Percentiles rank a stretch among this genome's conserved stretches.
Evolutionary conservation across 2,888 invertebrate genomes (phyloP).

Genomic region (Pterostichus madidus): DNA sequence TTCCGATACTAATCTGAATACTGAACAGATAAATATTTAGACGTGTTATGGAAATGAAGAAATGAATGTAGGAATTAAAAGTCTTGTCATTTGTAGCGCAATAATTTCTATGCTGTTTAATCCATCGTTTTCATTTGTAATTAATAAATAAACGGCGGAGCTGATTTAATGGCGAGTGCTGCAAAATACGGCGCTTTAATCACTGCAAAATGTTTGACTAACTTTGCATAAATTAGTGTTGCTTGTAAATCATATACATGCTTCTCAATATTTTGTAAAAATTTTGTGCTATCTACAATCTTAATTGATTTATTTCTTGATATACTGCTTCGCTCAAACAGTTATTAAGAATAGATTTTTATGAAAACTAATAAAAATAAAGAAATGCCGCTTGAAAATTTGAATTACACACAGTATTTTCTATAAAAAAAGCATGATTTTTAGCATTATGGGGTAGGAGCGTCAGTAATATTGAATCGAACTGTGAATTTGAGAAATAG

Average conservation of each 20-base stretch:
- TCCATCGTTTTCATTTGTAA: not conserved
- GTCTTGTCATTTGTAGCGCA: not conserved
- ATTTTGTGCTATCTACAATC: not conserved
- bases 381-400: too few species aligned
- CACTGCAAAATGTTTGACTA: conserved; percentile 29
- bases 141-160: conserved; percentile 15
- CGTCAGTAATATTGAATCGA: too few species aligned
- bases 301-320: too few species aligned
- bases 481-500: too few species aligned
- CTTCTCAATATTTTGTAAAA: not conserved
- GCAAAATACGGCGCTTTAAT: conserved; percentile 6
- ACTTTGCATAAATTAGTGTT: conserved; percentile 15
- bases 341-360: too few species aligned
- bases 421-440: too few species aligned
- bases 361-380: too few species aligned
- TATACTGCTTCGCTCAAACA: too few species aligned
- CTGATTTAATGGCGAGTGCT: not conserved
- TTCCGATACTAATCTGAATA: not conserved
- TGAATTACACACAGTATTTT: too few species aligned
- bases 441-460: too few species aligned
- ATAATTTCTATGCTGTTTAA: conserved; percentile 26
- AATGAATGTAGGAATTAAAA: conserved; percentile 2
- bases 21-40: conserved; percentile 19
- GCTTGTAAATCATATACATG: conserved; percentile 19
- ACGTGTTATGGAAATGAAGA: conserved; percentile 43